These are phyloP conservation scores for Pardosa pseudoannulata DNA, from an alignment of 2,888 invertebrate genomes.

Conservation along the genomic window DNA sequence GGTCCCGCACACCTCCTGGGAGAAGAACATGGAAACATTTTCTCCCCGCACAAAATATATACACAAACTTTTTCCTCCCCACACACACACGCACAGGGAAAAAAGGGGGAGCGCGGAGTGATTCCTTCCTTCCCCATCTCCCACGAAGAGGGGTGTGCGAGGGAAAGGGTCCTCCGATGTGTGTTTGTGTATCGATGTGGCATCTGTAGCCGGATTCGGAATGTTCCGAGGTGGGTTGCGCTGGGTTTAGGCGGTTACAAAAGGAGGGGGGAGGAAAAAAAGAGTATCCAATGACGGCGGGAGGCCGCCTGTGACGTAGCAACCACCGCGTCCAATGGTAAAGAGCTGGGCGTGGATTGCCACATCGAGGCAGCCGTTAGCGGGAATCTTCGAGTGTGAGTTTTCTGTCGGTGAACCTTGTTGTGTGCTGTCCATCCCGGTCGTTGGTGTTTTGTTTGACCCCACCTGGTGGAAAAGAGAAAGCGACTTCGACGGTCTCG, in stretches of 20 bases:
- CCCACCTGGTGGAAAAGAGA: not conserved
- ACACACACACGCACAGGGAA: no score
- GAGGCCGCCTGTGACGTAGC: conserved; percentile 40
- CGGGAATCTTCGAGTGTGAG: conserved; percentile 42
- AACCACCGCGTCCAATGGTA: not conserved
- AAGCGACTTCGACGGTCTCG: not conserved
- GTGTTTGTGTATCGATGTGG: not conserved
- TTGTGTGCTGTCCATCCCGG: not conserved
- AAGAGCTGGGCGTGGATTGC: conserved; percentile 7
- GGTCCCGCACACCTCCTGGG: not conserved
- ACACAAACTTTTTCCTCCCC: no score
- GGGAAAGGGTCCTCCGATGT: not conserved
- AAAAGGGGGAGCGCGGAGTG: not conserved
- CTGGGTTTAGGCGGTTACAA: no score
- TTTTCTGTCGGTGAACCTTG: no score
- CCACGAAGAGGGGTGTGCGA: no score
- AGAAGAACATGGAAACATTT: not conserved
- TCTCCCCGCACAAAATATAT: no score
- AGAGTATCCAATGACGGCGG: conserved; percentile 27
- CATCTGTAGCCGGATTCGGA: conserved; percentile 43
- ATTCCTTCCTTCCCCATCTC: no score
- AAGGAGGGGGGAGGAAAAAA: conserved; percentile 26
- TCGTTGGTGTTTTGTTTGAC: not conserved
- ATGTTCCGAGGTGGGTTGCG: conserved; percentile 14
- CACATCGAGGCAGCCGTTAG: not conserved